Base-by-base conservation (phyloP, 2,888 invertebrate species). In the Ommatoiulus sabulosus region DNA sequence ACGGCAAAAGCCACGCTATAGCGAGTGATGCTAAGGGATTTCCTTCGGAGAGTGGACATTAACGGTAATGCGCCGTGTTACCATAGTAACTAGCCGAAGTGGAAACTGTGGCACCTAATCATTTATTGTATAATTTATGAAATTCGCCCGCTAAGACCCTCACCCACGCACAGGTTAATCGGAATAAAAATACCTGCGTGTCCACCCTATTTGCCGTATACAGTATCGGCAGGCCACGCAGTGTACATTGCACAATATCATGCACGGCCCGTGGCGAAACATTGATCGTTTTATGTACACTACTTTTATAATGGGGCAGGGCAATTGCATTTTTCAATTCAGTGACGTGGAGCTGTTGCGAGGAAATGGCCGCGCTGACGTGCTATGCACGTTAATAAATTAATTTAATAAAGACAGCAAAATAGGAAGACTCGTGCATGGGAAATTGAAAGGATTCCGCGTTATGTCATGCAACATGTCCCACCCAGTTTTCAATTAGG, bases 91-190 rank as follows among this genome's bases (percentile, higher is more conserved):
- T 72, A 72, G 8, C 72, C 72, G 72, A 24, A 20, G 20, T 72
- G 72, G 72, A 72, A 72, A 72, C 72, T 72, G 72, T 24, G 72
- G 72, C 72, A 72, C 72, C 72, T 72, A 72, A 72, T 72, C 72
- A 72, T 72, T 72, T 72, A 24, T 72, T 72, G 24, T 72, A 72
- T 72, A 72, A 72, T 72, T 72, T 72, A 72, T 72, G 72, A 72
- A 72, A 24, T 72, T 72, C 72, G 24, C 72, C 72, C 72, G 10
- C 72, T 24, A 24, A 72, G 24, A 72, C 72, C 72, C 72, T 35
- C 20, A 72, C 72, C 72, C 24, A 24, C 24, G 8, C 72, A 24
- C 7, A 72, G 72, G 72, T 72, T 72, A 72, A 72, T 24, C 8
- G 72, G 7, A 72, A 72, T 72, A 72, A 72, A 72, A 72, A 72